Evolutionary conservation across 2,888 invertebrate species (phyloP), one percentile per base, ranked within the genome.

Genomic region (Hypselothyrea guttata): DNA sequence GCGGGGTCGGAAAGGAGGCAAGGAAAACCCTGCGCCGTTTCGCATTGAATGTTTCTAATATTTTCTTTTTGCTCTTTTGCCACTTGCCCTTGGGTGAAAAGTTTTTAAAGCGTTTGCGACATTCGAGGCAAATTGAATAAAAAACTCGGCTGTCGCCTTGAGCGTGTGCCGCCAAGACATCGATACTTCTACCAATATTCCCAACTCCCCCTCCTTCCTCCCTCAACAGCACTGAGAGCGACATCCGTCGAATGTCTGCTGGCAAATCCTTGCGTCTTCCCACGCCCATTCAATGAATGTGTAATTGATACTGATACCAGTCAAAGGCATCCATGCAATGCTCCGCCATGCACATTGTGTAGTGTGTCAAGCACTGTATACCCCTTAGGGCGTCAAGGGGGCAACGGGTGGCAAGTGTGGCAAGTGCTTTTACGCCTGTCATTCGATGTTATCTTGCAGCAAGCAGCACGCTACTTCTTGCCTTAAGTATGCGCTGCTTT

Each of bases 261-360:
- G 51, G 64, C 60, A 68, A 78, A 82, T 78, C 66, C 75, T 72
- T 58, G 33, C 53, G 40, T 18, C 38, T 18, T 37, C 59, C 31
- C 53, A 60, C 66, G 73, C 65, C 79, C 69, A 75, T 73, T 69
- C 71, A 61, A 69, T 78, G 75, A 81, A 78, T 75, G 75, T 74
- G 83, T 84, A 81, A 81, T 82, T 81, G 85, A 83, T 81, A 79
- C 74, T 53, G 61, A 75, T 70, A 57, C 58, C 66, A 77, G 77
- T 66, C 73, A 69, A 64, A 71, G 76, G 64, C 70, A 70, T 67
- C 60, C 63, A 78, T 67, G 60, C 67, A 69, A 49, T 51, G 41
- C 22, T 4, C 22, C 22, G 5, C 22, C 22, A 22, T 22, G 22
- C 22, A 22, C 22, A 22, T 22, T 22, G 22, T 22, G 22, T 22